Conservation (phyloP, 1,140 invertebrate genomes). For the Drosophila ogumai region DNA sequence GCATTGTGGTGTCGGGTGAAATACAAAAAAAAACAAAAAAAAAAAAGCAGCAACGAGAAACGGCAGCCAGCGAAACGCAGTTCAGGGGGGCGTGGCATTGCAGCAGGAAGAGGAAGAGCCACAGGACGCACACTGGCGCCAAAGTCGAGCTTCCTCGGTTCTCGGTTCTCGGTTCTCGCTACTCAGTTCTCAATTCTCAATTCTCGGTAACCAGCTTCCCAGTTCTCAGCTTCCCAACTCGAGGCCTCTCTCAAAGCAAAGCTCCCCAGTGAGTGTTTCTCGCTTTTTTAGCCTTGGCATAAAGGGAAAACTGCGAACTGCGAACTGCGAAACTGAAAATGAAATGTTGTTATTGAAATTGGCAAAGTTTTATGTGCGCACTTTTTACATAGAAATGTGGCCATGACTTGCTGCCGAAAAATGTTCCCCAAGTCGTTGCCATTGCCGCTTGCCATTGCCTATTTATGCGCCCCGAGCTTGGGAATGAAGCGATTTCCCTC, state of each 20-base stretch:
- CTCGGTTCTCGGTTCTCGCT: not conserved
- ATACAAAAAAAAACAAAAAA: slow-evolving; percentile 15
- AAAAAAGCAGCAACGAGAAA: slow-evolving; percentile 21
- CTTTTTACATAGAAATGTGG: slow-evolving; percentile 81
- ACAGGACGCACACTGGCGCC: slow-evolving; percentile 71
- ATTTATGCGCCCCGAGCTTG: slow-evolving; percentile 73
- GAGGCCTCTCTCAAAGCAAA: slow-evolving; percentile 36
- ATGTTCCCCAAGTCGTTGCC: slow-evolving; percentile 55
- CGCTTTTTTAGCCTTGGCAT: slow-evolving; percentile 36
- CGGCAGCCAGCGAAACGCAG: slow-evolving; percentile 37
- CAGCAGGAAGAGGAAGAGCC: slow-evolving; percentile 43
- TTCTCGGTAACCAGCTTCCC: slow-evolving; percentile 3
- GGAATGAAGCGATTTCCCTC: slow-evolving; percentile 48
- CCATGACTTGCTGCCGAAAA: slow-evolving; percentile 76
- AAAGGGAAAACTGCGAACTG: slow-evolving; percentile 34
- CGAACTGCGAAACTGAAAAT: slow-evolving; percentile 69
- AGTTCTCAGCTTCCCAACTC: slow-evolving; percentile 19
- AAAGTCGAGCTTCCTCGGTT: slow-evolving; percentile 40
- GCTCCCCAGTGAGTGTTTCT: slow-evolving; percentile 66
- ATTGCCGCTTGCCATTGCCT: slow-evolving; percentile 52
- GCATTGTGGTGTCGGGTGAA: slow-evolving; percentile 68
- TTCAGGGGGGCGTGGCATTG: slow-evolving; percentile 22
- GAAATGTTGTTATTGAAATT: slow-evolving; percentile 83
- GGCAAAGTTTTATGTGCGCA: slow-evolving; percentile 79
- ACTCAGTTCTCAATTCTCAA: slow-evolving; percentile 16